phyloP scores from a whole-genome alignment of 2,797 vertebrate species.

The Hoplostethus atlanticus region DNA sequence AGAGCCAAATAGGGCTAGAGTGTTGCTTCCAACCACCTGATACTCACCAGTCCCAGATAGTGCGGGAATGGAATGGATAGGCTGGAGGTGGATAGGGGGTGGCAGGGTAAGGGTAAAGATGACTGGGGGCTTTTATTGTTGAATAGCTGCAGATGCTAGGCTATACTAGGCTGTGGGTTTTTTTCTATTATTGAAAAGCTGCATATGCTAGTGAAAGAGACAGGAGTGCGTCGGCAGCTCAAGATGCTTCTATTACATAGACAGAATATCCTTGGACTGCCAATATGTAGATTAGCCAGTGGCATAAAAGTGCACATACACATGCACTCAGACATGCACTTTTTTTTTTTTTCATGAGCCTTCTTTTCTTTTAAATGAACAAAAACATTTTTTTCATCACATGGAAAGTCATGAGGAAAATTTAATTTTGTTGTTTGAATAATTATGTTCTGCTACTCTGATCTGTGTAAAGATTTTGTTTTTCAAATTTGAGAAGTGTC shows the following conservation, averaged over 20 bases:
- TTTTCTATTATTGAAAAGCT: no score
- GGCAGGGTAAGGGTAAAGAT: no score
- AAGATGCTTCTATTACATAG: no score
- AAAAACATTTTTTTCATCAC: neutral
- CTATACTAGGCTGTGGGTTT: neutral
- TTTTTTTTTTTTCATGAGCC: no score
- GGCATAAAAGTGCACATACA: neutral
- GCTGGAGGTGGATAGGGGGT: no score
- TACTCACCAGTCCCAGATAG: neutral
- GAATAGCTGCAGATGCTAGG: no score
- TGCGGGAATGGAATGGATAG: neutral
- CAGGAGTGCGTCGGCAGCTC: no score
- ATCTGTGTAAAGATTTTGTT: neutral
- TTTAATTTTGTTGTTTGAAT: neutral
- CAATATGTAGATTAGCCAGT: no score
- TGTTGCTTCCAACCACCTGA: neutral
- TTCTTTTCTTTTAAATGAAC: conserved; percentile 7
- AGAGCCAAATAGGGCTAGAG: neutral
- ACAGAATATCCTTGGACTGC: no score
- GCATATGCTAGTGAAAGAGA: neutral
- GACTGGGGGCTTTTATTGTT: no score
- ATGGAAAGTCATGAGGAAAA: no score
- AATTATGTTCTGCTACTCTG: conserved; percentile 1
- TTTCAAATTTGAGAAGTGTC: neutral
- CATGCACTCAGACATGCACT: no score